Conservation (phyloP, 2,113 vertebrate genomes). For the Serilophus lunatus region DNA sequence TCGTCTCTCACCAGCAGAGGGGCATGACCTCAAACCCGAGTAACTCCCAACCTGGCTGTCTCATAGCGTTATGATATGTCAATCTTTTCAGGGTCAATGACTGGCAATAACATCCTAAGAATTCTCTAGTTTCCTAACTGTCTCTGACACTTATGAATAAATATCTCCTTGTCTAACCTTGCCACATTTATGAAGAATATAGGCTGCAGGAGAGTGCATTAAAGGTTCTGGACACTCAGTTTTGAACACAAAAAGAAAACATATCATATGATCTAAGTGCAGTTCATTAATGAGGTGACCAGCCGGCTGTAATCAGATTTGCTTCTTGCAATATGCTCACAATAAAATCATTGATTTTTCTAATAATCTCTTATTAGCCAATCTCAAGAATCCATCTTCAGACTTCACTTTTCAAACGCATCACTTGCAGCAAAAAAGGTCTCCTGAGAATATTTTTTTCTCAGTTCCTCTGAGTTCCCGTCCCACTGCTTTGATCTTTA, state of each 20-base stretch:
- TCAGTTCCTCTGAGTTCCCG: not conserved
- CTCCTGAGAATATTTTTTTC: not conserved
- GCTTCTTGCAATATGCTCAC: not conserved
- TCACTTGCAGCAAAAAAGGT: not conserved
- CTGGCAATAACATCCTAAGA: not conserved
- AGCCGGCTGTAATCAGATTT: not conserved
- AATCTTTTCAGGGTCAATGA: slow-evolving; percentile 12
- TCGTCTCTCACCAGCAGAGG: not conserved
- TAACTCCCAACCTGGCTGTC: not conserved
- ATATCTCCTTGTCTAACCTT: slow-evolving; percentile 25
- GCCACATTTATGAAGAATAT: not conserved
- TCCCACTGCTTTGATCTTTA: not conserved
- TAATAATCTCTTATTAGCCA: not conserved
- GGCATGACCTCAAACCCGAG: not conserved
- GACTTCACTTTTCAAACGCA: not conserved
- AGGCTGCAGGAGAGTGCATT: not conserved
- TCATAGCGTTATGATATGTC: not conserved
- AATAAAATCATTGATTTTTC: not conserved
- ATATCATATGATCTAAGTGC: not conserved
- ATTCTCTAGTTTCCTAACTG: not conserved
- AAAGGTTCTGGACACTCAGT: not conserved
- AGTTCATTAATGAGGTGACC: not conserved
- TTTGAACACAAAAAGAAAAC: not conserved
- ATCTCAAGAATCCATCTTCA: not conserved
- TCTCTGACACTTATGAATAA: slow-evolving; percentile 1